Evolutionary conservation across 2,797 vertebrate species (phyloP).

Genomic region (Sebastolobus altivelis): DNA sequence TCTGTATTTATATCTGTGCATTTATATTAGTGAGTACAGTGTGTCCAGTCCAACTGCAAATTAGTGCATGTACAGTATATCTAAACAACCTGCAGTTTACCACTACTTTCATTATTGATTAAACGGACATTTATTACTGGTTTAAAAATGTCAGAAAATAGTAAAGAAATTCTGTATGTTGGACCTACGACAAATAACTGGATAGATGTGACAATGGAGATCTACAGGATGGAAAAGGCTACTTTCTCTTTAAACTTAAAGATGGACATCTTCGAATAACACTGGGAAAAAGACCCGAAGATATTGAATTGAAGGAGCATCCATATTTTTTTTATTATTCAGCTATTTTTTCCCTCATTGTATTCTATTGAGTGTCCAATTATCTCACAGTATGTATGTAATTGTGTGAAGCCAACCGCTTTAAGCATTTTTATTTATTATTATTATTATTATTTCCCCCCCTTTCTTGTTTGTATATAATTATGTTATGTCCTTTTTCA

Average conservation of each 20-base stretch:
- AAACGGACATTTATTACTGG: not conserved
- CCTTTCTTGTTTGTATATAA: not conserved
- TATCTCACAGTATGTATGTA: not conserved
- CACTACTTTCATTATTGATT: not conserved
- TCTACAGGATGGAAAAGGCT: not conserved
- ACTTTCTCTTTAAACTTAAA: not conserved
- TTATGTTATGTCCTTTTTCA: not conserved
- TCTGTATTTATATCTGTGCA: not conserved
- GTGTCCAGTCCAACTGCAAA: not conserved
- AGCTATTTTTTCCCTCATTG: not conserved
- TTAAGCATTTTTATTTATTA: too few species aligned
- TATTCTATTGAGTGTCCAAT: not conserved
- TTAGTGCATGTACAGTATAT: too few species aligned
- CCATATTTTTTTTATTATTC: not conserved
- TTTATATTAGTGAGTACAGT: not conserved
- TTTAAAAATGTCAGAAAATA: not conserved
- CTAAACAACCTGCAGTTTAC: not conserved
- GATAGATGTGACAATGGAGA: not conserved
- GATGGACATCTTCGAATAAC: not conserved
- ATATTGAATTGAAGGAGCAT: not conserved
- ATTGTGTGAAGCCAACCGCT: not conserved
- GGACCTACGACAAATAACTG: too few species aligned
- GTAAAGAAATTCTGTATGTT: too few species aligned
- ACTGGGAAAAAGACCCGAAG: not conserved
- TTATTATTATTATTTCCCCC: not conserved